Conservation (phyloP, 37 sponge, comb jelly and placozoan species). For the Haliclona indistincta region DNA sequence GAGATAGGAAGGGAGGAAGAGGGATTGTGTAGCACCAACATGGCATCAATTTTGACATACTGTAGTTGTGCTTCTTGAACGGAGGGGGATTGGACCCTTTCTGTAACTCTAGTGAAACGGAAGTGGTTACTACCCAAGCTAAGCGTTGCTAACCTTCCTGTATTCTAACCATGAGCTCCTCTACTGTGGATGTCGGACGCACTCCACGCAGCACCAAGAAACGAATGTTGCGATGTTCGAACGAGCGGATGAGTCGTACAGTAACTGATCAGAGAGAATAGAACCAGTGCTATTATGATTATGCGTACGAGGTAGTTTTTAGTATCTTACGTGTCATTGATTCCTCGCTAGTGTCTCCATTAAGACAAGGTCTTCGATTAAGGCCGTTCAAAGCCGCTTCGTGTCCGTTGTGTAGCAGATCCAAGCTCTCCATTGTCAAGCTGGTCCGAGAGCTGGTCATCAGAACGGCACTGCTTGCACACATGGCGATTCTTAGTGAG, state of each 20-base stretch:
- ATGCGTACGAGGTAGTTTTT: too few species aligned
- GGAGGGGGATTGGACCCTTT: slow-evolving; percentile 19
- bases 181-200: neutral
- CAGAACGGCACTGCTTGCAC: too few species aligned
- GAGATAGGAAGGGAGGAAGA: neutral
- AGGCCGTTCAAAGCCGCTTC: too few species aligned
- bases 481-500: too few species aligned
- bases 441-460: too few species aligned
- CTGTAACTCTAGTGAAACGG: slow-evolving; percentile 7
- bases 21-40: neutral
- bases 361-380: too few species aligned
- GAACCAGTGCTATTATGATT: neutral
- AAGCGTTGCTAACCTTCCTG: slow-evolving; percentile 23
- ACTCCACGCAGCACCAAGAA: slow-evolving; percentile 20
- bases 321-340: too few species aligned
- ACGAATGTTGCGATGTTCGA: slow-evolving; percentile 49
- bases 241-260: slow-evolving; percentile 51
- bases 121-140: neutral
- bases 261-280: slow-evolving; percentile 3
- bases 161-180: slow-evolving; percentile 20
- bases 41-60: slow-evolving; percentile 7
- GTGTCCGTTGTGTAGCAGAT: too few species aligned
- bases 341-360: too few species aligned
- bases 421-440: too few species aligned
- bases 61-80: slow-evolving; percentile 50